phyloP scores from a whole-genome alignment of 2,797 vertebrate species.

The Hippopotamyrus pictus region DNA sequence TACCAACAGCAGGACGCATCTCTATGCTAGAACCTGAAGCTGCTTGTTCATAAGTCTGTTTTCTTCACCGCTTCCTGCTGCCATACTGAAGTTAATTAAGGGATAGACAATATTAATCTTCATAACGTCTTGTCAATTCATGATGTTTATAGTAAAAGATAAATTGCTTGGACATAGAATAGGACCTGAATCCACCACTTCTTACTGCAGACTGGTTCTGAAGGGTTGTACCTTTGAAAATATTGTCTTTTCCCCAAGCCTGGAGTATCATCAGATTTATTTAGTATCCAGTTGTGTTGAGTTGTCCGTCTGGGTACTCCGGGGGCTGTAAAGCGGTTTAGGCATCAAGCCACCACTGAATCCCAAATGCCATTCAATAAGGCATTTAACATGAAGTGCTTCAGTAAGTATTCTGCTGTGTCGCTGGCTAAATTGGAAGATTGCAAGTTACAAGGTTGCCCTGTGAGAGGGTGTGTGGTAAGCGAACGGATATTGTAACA shows the following conservation, averaged over 20 bases:
- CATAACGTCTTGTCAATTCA: neutral
- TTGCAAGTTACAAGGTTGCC: neutral
- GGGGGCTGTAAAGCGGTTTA: neutral
- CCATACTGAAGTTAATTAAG: neutral
- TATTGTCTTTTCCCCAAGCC: neutral
- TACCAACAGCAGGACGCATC: neutral
- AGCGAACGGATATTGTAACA: neutral
- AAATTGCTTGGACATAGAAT: neutral
- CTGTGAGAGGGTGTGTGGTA: neutral
- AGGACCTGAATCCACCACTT: neutral
- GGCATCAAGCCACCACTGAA: neutral
- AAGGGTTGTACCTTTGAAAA: neutral
- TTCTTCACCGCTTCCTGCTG: neutral
- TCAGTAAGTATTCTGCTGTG: conserved; percentile 1
- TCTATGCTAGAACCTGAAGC: neutral
- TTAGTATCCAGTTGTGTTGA: neutral
- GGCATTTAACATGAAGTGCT: neutral
- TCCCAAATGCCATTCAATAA: neutral
- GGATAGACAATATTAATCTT: neutral
- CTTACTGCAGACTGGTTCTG: neutral
- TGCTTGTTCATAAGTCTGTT: neutral
- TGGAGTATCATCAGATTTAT: neutral
- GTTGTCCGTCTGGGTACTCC: neutral
- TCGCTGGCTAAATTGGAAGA: conserved; percentile 7
- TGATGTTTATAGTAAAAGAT: neutral